These are phyloP conservation scores for Hydropsyche betteni DNA, from an alignment of 2,888 invertebrate species.

Conservation along the genomic window DNA sequence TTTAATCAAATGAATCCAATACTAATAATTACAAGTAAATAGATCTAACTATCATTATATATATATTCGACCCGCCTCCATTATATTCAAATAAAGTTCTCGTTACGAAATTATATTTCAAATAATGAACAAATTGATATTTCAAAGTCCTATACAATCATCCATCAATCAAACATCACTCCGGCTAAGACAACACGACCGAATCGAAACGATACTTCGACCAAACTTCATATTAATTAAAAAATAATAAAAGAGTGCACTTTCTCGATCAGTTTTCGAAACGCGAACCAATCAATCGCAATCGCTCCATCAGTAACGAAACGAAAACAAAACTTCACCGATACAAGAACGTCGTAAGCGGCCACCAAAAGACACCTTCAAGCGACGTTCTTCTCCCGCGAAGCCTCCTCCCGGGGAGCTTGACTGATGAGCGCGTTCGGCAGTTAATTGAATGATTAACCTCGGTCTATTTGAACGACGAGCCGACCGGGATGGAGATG, in stretches of 20 bases:
- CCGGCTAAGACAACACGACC: neutral
- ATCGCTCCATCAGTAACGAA: constrained; percentile 1
- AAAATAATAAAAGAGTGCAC: neutral
- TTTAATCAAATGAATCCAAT: no score
- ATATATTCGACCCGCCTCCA: no score
- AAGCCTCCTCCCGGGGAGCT: neutral
- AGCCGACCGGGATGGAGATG: neutral
- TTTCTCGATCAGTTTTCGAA: neutral
- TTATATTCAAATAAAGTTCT: no score
- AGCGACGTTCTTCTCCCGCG: neutral
- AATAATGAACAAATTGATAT: no score
- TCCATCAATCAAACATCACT: no score
- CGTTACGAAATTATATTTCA: no score
- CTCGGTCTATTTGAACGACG: constrained; percentile 28
- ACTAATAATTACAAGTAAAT: no score
- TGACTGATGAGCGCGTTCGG: constrained; percentile 35
- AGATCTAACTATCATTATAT: no score
- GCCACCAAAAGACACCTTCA: no score
- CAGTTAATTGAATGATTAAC: constrained; percentile 33
- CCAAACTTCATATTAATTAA: neutral
- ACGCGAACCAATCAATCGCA: neutral
- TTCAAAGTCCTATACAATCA: no score
- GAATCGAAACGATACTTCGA: neutral
- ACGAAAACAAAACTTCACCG: constrained; percentile 8
- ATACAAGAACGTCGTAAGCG: no score